phyloP scores from a whole-genome alignment of 2,113 vertebrate genomes.

The Erythrolamprus reginae region DNA sequence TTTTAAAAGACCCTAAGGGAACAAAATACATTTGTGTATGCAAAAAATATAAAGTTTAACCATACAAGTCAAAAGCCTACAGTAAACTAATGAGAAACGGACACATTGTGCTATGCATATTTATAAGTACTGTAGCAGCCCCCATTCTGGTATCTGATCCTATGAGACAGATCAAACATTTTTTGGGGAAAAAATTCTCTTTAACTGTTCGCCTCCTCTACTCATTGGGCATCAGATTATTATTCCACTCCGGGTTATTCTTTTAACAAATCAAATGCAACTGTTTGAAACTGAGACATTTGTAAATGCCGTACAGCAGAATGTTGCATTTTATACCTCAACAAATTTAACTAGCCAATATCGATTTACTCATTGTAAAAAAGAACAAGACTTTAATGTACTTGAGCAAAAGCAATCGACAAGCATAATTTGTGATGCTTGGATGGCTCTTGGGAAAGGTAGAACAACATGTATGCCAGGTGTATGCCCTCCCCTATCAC shows the following conservation, averaged over 20 bases:
- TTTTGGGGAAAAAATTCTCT: background rate
- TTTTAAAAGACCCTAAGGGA: background rate
- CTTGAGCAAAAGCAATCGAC: background rate
- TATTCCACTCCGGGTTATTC: slow-evolving; percentile 6
- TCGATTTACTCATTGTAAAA: background rate
- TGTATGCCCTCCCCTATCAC: background rate
- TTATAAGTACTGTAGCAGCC: background rate
- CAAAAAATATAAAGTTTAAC: background rate
- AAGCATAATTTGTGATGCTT: background rate
- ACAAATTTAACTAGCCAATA: slow-evolving; percentile 6
- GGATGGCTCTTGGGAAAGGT: background rate
- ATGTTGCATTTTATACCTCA: slow-evolving; percentile 12
- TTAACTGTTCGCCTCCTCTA: background rate
- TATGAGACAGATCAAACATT: background rate
- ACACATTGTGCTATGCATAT: background rate
- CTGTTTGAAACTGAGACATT: background rate
- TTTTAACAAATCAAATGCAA: background rate
- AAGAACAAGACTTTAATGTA: background rate
- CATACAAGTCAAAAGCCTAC: background rate
- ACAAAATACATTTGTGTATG: background rate
- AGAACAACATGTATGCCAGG: background rate
- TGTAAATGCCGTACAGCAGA: background rate
- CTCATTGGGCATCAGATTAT: background rate
- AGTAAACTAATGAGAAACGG: background rate
- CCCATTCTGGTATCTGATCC: background rate